Percentiles rank a stretch among this genome's conserved stretches.
Evolutionary conservation across 2,888 invertebrate genomes (phyloP).

Genomic region (Pimpla rufipes): DNA sequence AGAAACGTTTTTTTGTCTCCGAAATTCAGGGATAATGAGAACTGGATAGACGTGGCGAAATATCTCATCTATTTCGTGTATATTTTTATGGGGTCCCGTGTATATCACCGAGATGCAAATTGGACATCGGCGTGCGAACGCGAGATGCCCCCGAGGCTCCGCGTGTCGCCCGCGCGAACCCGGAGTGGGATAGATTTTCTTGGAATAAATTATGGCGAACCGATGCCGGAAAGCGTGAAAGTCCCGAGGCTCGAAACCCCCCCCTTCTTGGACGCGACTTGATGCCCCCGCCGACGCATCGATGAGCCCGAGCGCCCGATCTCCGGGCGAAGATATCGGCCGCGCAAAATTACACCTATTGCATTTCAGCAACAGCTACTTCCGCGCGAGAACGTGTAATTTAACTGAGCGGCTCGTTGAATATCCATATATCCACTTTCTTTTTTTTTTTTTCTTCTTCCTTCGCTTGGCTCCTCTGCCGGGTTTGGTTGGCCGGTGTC

Average conservation of each 20-base stretch:
- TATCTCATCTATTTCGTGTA: slow-evolving; percentile 1
- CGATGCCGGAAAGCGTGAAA: slow-evolving; percentile 68
- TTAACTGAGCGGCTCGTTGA: slow-evolving; percentile 59
- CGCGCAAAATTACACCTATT: slow-evolving; percentile 71
- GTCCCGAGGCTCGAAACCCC: slow-evolving; percentile 53
- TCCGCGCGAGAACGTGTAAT: slow-evolving; percentile 67
- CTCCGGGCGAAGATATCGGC: slow-evolving; percentile 56
- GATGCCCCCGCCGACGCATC: slow-evolving; percentile 49
- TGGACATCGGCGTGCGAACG: not conserved
- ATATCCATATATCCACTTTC: slow-evolving; percentile 55
- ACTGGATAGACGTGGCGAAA: not conserved
- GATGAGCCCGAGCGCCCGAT: slow-evolving; percentile 50
- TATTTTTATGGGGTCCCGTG: not conserved
- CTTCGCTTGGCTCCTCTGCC: not conserved
- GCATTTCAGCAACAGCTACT: slow-evolving; percentile 71
- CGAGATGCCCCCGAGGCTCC: not conserved
- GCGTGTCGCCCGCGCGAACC: not conserved
- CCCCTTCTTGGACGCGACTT: slow-evolving; percentile 12
- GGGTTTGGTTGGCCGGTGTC: not conserved
- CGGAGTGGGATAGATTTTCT: slow-evolving; percentile 65
- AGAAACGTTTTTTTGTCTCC: not conserved
- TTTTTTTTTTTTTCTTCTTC: slow-evolving; percentile 44
- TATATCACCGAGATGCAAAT: not conserved
- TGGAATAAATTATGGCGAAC: slow-evolving; percentile 68
- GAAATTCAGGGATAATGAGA: not conserved